Evolutionary conservation across 30 jellyfish, hydroid and myxozoan species (phyloP), one percentile per base, ranked within the genome.

Genomic region (Calvadosia cruxmelitensis): DNA sequence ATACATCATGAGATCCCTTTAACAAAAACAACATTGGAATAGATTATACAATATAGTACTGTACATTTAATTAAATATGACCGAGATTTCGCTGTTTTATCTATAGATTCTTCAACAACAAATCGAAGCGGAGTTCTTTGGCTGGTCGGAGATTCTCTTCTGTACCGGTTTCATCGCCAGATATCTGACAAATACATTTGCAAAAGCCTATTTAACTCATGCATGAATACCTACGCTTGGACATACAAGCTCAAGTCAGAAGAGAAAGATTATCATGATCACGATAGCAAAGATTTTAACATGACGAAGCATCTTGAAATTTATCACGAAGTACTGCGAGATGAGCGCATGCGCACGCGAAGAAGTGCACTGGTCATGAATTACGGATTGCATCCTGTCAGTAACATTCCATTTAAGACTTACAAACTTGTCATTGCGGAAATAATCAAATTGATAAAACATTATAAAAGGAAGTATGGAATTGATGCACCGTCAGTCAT

Each of bases 121-220:
- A n/a, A n/a, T n/a, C n/a, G n/a, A n/a, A n/a, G n/a, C n/a, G n/a
- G n/a, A n/a, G n/a, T n/a, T n/a, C n/a, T n/a, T n/a, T 81, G 86
- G 85, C 7, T 72, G 10, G 72, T 34, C 36, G 93, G 93, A 1
- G 93, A 81, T 57, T 81, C 93, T 1, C 10, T 52, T 3, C 30
- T 72, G 32, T 50, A 52, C 34, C 71, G 93, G 0, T 73, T 79
- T 67, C 73, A 80, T 80, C 50, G 26, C 7, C 66, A 85, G 35
- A 7, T 51, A 2, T 36, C 25, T 16, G 53, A 71, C 1, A 53
- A 49, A 50, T 27, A 3, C 28, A 33, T 79, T 1, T 81, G 93
- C 73, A 66, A 23, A 34, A 33, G 31, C 34, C 28, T 52, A 0
- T 81, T 81, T 63, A 63, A 72, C 31, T 36, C 0, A 28, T 81